These are phyloP conservation scores for Aramus guarauna DNA, from an alignment of 2,113 vertebrate species.

Conservation along the genomic window DNA sequence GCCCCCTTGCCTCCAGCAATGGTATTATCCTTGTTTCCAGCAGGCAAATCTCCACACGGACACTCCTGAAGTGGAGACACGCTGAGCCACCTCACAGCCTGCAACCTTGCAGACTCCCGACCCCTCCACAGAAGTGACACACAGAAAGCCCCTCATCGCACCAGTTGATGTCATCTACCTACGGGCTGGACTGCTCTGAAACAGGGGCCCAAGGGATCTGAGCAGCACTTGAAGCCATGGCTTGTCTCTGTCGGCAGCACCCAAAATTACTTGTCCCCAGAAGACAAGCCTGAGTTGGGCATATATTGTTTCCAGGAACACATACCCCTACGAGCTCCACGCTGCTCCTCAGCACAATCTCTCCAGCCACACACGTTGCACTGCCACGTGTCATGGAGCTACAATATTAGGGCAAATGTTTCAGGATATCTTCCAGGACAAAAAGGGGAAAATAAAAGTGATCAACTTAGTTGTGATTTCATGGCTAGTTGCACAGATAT, in stretches of 20 bases:
- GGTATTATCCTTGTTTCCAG: neutral
- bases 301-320: neutral
- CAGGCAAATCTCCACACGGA: neutral
- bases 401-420: neutral
- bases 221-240: neutral
- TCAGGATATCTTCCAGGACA: neutral
- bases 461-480: conserved; percentile 64
- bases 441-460: neutral
- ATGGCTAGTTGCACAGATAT: conserved; percentile 70
- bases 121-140: neutral
- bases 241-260: neutral
- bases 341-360: neutral
- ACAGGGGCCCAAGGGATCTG: neutral
- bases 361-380: accelerated
- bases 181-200: accelerated
- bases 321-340: neutral
- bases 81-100: neutral
- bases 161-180: accelerated
- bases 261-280: neutral
- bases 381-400: accelerated
- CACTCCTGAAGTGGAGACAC: neutral
- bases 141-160: neutral
- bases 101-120: neutral
- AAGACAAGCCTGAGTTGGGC: neutral
- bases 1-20: neutral